Evolutionary conservation across 2,797 vertebrate species (phyloP), one percentile per base, ranked within the genome.

Genomic region (Pteronotus mesoamericanus): DNA sequence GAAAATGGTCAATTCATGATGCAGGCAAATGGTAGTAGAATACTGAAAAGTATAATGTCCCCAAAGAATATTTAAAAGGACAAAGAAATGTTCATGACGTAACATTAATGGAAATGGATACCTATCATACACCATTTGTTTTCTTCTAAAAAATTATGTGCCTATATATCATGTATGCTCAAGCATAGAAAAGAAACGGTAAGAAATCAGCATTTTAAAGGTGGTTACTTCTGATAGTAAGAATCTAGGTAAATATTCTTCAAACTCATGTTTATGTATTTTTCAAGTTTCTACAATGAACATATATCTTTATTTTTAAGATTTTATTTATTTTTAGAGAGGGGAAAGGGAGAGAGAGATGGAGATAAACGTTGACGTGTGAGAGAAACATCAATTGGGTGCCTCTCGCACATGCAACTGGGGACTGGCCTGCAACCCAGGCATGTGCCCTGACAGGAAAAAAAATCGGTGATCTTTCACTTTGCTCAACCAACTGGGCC

Each of bases 211-310:
- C 34, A 68, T 84, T 77, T 71, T 85, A 95, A 72, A 85, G 37
- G 46, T 86, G n/a, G 79, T 59, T 94, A 92, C 72, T 92, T 78
- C 53, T 57, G 51, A 21, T 44, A 92, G 22, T 32, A 90, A 19
- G 42, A 96, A 66, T 66, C 26, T 68, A 91, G 29, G 37, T 86
- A 34, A 82, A 44, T 86, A 68, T 91, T 85, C 55, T 95, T 69
- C 88, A 24, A 77, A 57, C 46, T 89, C n/a, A 77, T 44, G 42
- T 91, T 92, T 75, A 83, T 75, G 7, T 87, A 86, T 74, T 87
- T 92, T 64, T 16, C 72, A 96, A 91, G 37, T 94, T 86, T 94
- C 78, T 92, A 89, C 46, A 90, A 78, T 34, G 34, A 72, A 44
- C 39, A 69, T 24, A 68, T 69, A 39, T 69, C 69, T 32, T 61